Evolutionary conservation across 2,888 invertebrate species (phyloP).

Genomic region (Laothoe populi): DNA sequence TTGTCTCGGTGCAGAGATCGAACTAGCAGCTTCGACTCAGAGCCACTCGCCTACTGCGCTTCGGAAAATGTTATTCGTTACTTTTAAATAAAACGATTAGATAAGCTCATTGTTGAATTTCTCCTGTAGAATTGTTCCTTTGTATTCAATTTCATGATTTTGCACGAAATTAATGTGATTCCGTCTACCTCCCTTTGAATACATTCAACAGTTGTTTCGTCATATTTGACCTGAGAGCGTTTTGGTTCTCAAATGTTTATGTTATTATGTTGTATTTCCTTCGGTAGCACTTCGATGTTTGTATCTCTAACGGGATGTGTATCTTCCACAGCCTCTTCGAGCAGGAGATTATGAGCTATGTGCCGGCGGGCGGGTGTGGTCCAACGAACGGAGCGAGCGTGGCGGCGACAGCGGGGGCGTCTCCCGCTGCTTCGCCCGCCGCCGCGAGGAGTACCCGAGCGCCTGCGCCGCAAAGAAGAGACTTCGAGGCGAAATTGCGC

Average conservation of each 20-base stretch:
- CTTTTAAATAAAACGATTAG: neutral
- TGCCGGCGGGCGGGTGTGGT: conserved; percentile 86
- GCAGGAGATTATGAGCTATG: conserved; percentile 99
- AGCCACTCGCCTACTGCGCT: too few species aligned
- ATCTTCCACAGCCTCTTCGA: conserved; percentile 93
- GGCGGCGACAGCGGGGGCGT: conserved; percentile 84
- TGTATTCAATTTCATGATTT: neutral
- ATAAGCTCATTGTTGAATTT: neutral
- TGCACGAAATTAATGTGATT: neutral
- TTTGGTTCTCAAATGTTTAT: conserved; percentile 6
- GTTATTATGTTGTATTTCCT: neutral
- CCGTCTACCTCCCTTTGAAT: neutral
- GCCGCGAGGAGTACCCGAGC: conserved; percentile 91
- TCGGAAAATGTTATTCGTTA: neutral
- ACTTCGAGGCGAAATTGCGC: conserved; percentile 97
- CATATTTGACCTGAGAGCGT: neutral
- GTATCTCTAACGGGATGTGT: neutral
- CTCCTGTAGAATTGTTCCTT: neutral
- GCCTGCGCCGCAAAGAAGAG: conserved; percentile 95
- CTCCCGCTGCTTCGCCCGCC: conserved; percentile 93
- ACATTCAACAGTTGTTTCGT: conserved; percentile 4
- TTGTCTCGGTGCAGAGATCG: too few species aligned
- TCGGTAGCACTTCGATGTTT: neutral
- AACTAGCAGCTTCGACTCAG: too few species aligned
- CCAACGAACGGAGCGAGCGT: conserved; percentile 75